Evolutionary conservation across 2,797 vertebrate species (phyloP).

Genomic region (Gobio occitaniae): DNA sequence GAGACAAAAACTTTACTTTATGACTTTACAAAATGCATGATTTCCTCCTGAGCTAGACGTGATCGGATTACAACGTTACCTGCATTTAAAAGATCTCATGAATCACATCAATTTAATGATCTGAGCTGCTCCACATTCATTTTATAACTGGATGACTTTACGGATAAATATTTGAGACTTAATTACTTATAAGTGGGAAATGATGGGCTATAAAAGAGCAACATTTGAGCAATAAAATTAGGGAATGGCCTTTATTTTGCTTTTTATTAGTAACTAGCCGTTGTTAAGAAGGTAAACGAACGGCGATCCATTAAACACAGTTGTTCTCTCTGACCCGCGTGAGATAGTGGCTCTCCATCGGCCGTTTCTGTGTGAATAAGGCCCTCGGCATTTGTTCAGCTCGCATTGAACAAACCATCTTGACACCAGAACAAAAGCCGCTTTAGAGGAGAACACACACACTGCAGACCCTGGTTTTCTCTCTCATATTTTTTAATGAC

Average conservation of each 20-base stretch:
- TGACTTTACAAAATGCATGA: background rate
- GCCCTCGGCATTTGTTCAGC: conserved; percentile 83
- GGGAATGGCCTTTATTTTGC: background rate
- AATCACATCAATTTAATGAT: background rate
- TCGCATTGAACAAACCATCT: conserved; percentile 85
- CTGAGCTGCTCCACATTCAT: background rate
- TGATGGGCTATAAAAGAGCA: background rate
- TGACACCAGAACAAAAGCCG: conserved; percentile 84
- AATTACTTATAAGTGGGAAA: background rate
- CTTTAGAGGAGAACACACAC: conserved; percentile 78
- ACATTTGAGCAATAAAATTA: background rate
- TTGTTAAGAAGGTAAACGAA: background rate
- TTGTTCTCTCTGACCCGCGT: background rate
- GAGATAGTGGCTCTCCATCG: conserved; percentile 58
- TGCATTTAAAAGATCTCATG: background rate
- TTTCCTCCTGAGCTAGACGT: background rate
- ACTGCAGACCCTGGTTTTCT: conserved; percentile 83
- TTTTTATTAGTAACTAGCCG: background rate
- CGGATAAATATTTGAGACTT: background rate
- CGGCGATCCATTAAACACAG: background rate
- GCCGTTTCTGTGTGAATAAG: conserved; percentile 82
- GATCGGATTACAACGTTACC: background rate
- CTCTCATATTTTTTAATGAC: conserved; percentile 87
- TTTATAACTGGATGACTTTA: background rate
- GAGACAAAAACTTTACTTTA: background rate